A percentile compares a stretch with the other conserved stretches of the same genome.
phyloP scores from a whole-genome alignment of 2,888 invertebrate genomes.

The Euspilapteryx auroguttella region DNA sequence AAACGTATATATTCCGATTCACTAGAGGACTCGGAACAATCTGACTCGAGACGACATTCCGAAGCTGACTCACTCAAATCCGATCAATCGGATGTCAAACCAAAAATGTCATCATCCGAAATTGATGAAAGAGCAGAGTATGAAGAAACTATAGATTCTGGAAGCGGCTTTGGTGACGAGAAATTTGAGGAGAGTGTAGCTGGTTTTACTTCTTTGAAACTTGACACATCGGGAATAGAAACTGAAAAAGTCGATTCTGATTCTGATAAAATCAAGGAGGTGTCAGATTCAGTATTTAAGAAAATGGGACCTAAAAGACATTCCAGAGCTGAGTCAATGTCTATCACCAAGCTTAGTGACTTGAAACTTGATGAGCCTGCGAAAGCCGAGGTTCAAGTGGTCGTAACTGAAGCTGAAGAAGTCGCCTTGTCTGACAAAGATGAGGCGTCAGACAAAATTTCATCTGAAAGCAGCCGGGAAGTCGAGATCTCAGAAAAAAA shows the following conservation, averaged over 20 bases:
- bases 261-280: conserved; percentile 17
- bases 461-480: conserved; percentile 53
- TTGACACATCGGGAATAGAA: conserved; percentile 15
- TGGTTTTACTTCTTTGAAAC: conserved; percentile 42
- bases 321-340: conserved; percentile 46
- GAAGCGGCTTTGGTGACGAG: conserved; percentile 54
- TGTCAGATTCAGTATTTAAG: conserved; percentile 32
- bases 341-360: conserved; percentile 43
- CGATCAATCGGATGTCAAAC: conserved; percentile 49
- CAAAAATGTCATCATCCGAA: conserved; percentile 49
- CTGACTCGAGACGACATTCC: conserved; percentile 50
- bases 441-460: conserved; percentile 51
- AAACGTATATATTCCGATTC: conserved; percentile 57
- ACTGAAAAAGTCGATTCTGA: conserved; percentile 15
- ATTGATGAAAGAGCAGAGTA: conserved; percentile 54
- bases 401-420: conserved; percentile 54
- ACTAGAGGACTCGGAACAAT: conserved; percentile 52
- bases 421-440: conserved; percentile 45
- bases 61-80: conserved; percentile 56
- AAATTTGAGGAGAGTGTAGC: conserved; percentile 51
- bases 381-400: conserved; percentile 46
- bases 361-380: conserved; percentile 22
- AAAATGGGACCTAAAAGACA: conserved; percentile 50
- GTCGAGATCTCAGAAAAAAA: conserved; percentile 52
- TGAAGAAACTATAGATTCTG: conserved; percentile 47